These are phyloP conservation scores for Siniperca scherzeri DNA, from an alignment of 2,797 vertebrate species.

Conservation along the genomic window DNA sequence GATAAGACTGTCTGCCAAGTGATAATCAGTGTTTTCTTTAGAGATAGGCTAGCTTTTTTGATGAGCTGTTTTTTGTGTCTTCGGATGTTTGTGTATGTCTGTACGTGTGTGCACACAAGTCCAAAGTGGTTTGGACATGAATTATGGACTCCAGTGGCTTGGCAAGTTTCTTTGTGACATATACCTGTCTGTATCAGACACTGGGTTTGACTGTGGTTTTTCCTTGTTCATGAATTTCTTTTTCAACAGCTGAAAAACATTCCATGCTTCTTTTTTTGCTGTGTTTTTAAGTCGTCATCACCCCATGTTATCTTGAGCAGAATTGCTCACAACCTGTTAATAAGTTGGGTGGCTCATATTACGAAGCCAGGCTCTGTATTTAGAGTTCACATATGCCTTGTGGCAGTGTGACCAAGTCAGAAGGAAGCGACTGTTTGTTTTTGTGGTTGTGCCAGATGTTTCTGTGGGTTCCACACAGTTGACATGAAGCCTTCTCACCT, in stretches of 20 bases:
- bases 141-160: conserved; percentile 42
- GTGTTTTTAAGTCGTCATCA: conserved; percentile 59
- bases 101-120: conserved; percentile 2
- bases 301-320: conserved; percentile 32
- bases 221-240: conserved; percentile 31
- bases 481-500: conserved; percentile 69
- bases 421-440: conserved; percentile 70
- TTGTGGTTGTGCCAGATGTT: conserved; percentile 69
- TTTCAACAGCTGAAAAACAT: conserved; percentile 32
- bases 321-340: conserved; percentile 52
- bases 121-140: conserved; percentile 32
- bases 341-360: conserved; percentile 50
- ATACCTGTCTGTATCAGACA: conserved; percentile 20
- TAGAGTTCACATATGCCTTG: conserved; percentile 37
- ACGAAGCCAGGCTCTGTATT: conserved; percentile 34
- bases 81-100: conserved; percentile 7
- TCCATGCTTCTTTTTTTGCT: conserved; percentile 9
- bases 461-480: conserved; percentile 49
- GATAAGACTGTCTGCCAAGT: conserved; percentile 28
- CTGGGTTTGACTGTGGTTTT: conserved; percentile 25
- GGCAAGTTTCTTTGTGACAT: conserved; percentile 21
- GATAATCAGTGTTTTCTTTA: conserved; percentile 43
- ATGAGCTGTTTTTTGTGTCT: conserved; percentile 4
- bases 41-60: conserved; percentile 26
- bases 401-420: conserved; percentile 47